Conservation (phyloP, 1,140 invertebrate species). For the Bombus sibiricus region DNA sequence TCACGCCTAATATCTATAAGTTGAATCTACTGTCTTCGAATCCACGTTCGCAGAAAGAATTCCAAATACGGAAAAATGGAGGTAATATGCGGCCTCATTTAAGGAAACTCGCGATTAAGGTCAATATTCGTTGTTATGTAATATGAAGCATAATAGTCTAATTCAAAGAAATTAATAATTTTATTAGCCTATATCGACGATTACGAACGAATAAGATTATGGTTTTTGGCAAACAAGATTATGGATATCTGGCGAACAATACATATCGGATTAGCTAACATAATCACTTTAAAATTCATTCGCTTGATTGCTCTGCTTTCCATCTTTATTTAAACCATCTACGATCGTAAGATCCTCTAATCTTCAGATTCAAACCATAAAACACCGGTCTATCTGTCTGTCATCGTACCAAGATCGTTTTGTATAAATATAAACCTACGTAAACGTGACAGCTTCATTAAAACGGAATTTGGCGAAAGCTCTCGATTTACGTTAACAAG, state of each 20-base stretch:
- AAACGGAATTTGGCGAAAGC: no score
- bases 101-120: no score
- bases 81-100: no score
- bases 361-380: not conserved
- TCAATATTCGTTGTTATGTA: no score
- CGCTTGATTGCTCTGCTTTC: not conserved
- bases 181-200: not conserved
- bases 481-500: no score
- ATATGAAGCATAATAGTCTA: not conserved
- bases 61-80: not conserved
- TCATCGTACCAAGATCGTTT: no score
- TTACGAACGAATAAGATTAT: not conserved
- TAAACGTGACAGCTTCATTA: no score
- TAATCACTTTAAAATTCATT: not conserved
- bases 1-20: slow-evolving; percentile 67
- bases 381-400: no score
- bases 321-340: not conserved
- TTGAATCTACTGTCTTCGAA: slow-evolving; percentile 55
- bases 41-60: slow-evolving; percentile 19
- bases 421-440: no score
- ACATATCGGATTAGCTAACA: not conserved
- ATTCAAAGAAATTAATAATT: not conserved
- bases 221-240: not conserved
- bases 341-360: not conserved
- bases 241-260: not conserved